Percentiles rank a stretch among this genome's conserved stretches.
Evolutionary conservation across 2,797 vertebrate species (phyloP).

Genomic region (Pterois miles): DNA sequence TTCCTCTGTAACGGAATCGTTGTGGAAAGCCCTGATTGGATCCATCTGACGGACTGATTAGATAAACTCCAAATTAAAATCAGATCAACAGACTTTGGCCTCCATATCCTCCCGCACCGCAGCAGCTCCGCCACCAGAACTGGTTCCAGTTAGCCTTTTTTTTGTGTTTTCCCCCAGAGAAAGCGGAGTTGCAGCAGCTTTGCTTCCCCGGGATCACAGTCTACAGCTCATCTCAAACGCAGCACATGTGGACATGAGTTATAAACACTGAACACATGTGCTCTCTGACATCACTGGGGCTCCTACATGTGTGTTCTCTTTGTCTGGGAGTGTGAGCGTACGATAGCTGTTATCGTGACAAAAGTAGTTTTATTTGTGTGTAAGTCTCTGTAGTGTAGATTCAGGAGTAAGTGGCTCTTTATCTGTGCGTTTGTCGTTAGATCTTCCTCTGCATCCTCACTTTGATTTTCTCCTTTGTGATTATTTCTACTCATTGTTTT

Average conservation of each 20-base stretch:
- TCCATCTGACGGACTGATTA: conserved; percentile 79
- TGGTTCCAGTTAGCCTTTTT: conserved; percentile 68
- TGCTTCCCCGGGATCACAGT: conserved; percentile 62
- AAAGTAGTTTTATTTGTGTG: conserved; percentile 14
- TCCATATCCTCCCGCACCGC: conserved; percentile 62
- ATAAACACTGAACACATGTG: conserved; percentile 75
- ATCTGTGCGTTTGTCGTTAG: conserved; percentile 54
- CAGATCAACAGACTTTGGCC: conserved; percentile 72
- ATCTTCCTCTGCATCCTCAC: conserved; percentile 49
- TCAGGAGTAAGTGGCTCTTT: conserved; percentile 25
- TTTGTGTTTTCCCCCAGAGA: conserved; percentile 22
- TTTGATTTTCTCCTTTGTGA: conserved; percentile 68
- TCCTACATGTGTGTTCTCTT: conserved; percentile 66
- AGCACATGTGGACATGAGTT: conserved; percentile 66
- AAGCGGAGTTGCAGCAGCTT: conserved; percentile 42
- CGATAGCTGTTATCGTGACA: conserved; percentile 29
- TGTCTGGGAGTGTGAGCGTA: conserved; percentile 35
- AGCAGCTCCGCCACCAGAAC: conserved; percentile 61
- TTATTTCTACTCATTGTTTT: conserved; percentile 72
- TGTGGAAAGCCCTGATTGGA: conserved; percentile 73
- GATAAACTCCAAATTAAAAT: conserved; percentile 81
- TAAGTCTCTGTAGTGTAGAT: conserved; percentile 25
- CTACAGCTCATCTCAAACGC: conserved; percentile 62
- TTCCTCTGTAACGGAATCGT: conserved; percentile 67
- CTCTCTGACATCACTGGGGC: conserved; percentile 65